Base-by-base conservation (phyloP, 2,888 invertebrate genomes). In the Bellardia bayeri region DNA sequence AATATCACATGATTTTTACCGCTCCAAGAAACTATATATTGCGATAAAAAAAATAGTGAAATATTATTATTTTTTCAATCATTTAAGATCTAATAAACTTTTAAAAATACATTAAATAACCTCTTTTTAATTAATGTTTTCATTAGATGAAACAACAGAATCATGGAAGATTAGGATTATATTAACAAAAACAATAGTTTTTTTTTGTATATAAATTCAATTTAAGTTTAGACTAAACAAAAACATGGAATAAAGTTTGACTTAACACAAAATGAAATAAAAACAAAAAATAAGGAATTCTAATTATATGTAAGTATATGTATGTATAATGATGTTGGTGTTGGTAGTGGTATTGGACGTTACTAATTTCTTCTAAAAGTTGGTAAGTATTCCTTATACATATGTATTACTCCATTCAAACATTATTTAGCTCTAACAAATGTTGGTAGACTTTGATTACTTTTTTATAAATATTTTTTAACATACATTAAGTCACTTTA, bases 401-500 rank as follows among this genome's bases (percentile, higher is more conserved):
- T 40, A 58, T 23, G 11, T 6, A 23, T 40, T 51, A 51, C 61
- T 58, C 13, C n/a, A 40, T 71, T 33, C 33, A 51, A 51, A 51
- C 49, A 51, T 33, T 72, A 40, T 23, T 16, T 63, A 33, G 37
- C 9, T 69, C 54, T 75, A 75, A 69, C 58, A 85, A 75, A 80
- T 14, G 51, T 51, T 74, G 72, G 79, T 72, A 79, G 80, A 85
- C 54, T 54, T 75, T 58, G 51, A 74, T 80, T 61, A 45, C 45
- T 45, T 63, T 75, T 54, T 71, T 72, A 8, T 72, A 54, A 71
- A 58, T 58, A 33, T 74, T 49, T 75, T 49, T 74, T 45, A 45
- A 45, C 49, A 75, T 64, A 75, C 56, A 69, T 86, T 80, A 82
- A 81, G 84, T 85, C 84, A 83, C 82, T 74, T 75, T 61, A 85